Evolutionary conservation across 2,888 invertebrate genomes (phyloP).

Genomic region (Crepidodera aurea): DNA sequence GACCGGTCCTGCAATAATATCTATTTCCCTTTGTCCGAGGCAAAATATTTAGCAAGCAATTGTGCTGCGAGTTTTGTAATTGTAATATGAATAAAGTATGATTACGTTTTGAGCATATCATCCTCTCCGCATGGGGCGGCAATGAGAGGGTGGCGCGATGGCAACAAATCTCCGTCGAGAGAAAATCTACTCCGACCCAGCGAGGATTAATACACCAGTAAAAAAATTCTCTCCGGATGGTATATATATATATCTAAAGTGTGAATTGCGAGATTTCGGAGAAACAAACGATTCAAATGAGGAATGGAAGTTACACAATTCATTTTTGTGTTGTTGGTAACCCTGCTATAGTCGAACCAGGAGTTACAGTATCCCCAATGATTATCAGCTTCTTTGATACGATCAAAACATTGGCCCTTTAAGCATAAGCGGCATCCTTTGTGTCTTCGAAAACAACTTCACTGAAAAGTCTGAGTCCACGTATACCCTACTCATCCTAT

Average conservation of each 20-base stretch:
- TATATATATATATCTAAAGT: neutral
- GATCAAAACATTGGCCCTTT: no score
- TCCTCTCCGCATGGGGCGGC: constrained; percentile 38
- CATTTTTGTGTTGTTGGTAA: no score
- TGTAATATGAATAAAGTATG: constrained; percentile 44
- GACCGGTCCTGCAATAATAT: constrained; percentile 7
- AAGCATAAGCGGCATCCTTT: no score
- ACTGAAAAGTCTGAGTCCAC: no score
- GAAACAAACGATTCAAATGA: no score
- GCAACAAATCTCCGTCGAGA: constrained; percentile 37
- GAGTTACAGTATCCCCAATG: no score
- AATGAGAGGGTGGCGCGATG: constrained; percentile 35
- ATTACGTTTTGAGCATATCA: constrained; percentile 40
- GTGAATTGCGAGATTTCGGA: constrained; percentile 12
- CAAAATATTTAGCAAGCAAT: constrained; percentile 36
- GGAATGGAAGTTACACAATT: no score
- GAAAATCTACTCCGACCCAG: constrained; percentile 6
- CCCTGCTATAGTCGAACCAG: no score
- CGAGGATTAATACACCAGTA: constrained; percentile 18
- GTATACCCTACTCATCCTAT: no score
- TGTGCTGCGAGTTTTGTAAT: constrained; percentile 37
- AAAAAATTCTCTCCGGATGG: no score
- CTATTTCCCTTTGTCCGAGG: constrained; percentile 12
- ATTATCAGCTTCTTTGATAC: no score
- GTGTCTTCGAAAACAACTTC: no score